A percentile compares a stretch with the other conserved stretches of the same genome.
phyloP scores from a whole-genome alignment of 2,888 invertebrate species.

The Hypomecis atomaria region DNA sequence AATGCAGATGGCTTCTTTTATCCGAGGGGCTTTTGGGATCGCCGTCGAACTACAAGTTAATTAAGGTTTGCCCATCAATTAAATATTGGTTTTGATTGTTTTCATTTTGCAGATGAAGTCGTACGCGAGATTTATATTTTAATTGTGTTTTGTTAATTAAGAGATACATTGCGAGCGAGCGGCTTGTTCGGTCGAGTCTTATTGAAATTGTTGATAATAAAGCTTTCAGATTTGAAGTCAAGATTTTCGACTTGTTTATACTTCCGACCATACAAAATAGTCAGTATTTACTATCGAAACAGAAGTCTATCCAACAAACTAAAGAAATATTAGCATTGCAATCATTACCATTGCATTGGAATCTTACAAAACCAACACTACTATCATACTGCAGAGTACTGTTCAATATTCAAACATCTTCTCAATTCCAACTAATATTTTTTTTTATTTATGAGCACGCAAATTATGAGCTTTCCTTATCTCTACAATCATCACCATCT shows the following conservation, averaged over 20 bases:
- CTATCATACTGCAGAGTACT: too few relatives aligned
- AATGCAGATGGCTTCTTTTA: slow-evolving; percentile 84
- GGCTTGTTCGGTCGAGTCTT: slow-evolving; percentile 38
- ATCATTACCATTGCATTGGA: too few relatives aligned
- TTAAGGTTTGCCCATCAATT: slow-evolving; percentile 84
- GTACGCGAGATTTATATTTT: slow-evolving; percentile 69
- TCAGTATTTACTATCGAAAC: background rate
- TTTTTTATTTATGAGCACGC: too few relatives aligned
- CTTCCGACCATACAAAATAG: slow-evolving; percentile 1
- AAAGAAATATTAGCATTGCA: too few relatives aligned
- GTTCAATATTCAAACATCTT: too few relatives aligned
- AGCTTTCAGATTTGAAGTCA: slow-evolving; percentile 13
- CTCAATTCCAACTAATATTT: too few relatives aligned
- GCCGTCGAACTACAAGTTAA: slow-evolving; percentile 82
- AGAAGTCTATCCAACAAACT: background rate
- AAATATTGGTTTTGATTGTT: slow-evolving; percentile 81
- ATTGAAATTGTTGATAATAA: slow-evolving; percentile 22
- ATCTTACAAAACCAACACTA: too few relatives aligned
- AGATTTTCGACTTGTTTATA: slow-evolving; percentile 24
- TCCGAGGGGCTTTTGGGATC: slow-evolving; percentile 66
- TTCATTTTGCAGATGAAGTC: slow-evolving; percentile 75
- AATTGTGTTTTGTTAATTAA: slow-evolving; percentile 68
- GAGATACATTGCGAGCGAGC: slow-evolving; percentile 48
- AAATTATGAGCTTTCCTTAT: too few relatives aligned
- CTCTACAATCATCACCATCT: too few relatives aligned